Conservation (phyloP, 2,888 invertebrate species). For the Cephalotes varians region DNA sequence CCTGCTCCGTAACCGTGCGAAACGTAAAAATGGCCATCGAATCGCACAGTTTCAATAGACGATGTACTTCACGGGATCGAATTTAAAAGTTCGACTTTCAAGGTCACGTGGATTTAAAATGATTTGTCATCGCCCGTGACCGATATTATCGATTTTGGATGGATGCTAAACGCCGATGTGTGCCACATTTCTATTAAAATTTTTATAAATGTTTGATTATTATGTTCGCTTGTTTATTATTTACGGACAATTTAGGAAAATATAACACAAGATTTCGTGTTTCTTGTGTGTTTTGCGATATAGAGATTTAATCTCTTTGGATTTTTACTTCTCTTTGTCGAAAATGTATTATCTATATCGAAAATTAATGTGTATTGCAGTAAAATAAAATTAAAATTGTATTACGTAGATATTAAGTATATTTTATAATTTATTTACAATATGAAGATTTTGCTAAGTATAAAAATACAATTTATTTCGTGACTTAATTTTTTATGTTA, state of each 20-base stretch:
- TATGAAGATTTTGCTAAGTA: not conserved
- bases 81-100: constrained; percentile 46
- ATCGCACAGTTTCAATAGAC: not conserved
- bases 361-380: not conserved
- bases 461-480: not conserved
- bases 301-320: not conserved
- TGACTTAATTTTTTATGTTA: not conserved
- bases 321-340: not conserved
- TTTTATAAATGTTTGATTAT: not conserved
- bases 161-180: not conserved
- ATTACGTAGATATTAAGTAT: not conserved
- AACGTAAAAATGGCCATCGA: constrained; percentile 13
- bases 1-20: not conserved
- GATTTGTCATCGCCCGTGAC: constrained; percentile 10
- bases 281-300: not conserved
- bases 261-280: not conserved
- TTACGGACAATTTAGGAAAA: not conserved
- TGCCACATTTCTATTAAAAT: not conserved
- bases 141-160: not conserved
- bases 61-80: not conserved
- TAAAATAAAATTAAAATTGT: not conserved
- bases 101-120: constrained; percentile 44
- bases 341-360: not conserved
- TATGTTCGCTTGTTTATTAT: not conserved
- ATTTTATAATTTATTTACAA: not conserved